These are phyloP conservation scores for Magallana gigas DNA, from an alignment of 1,140 invertebrate genomes.

Conservation along the genomic window DNA sequence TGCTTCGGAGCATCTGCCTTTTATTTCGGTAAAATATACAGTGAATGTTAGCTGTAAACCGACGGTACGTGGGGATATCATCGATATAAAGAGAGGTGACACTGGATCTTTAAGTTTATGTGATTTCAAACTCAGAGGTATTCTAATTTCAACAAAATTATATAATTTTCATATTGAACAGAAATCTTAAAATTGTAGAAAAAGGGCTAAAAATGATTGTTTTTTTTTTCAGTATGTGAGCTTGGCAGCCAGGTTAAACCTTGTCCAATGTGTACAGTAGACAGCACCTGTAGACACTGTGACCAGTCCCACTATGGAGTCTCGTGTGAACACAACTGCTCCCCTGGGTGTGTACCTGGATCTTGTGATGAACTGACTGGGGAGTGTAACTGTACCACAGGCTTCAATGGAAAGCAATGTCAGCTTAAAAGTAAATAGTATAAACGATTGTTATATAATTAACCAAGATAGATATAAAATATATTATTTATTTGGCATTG, in stretches of 20 bases:
- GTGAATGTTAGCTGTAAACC: neutral
- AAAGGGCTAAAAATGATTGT: too few relatives aligned
- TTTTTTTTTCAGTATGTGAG: neutral
- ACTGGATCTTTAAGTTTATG: neutral
- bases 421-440: too few relatives aligned
- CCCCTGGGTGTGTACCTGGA: neutral
- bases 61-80: neutral
- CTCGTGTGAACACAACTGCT: neutral
- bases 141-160: too few relatives aligned
- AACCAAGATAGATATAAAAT: too few relatives aligned
- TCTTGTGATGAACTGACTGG: neutral
- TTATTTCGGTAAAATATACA: neutral
- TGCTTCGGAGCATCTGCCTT: neutral
- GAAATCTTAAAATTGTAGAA: too few relatives aligned
- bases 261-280: neutral
- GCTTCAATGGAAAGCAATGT: too few relatives aligned
- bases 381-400: neutral
- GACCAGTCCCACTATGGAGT: neutral
- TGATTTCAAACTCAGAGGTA: constrained; percentile 1
- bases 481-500: too few relatives aligned
- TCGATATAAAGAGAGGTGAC: neutral
- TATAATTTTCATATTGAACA: too few relatives aligned
- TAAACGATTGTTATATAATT: too few relatives aligned
- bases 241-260: neutral
- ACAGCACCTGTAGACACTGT: neutral